Evolutionary conservation across 2,113 vertebrate genomes (phyloP).

Genomic region (Mormyrus iriodes): DNA sequence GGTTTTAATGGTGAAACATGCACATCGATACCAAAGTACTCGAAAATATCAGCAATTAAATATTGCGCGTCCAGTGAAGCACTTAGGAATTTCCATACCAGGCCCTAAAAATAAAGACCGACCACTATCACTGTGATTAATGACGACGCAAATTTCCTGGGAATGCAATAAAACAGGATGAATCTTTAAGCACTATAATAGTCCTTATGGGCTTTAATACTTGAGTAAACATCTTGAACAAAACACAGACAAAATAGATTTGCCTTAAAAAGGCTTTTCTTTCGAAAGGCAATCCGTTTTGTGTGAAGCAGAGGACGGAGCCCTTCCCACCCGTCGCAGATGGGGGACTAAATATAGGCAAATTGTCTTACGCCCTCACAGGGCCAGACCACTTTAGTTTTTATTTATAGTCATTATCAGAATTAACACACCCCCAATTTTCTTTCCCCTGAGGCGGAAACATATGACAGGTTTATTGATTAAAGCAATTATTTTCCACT

Average conservation of each 20-base stretch:
- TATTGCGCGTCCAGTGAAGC: background rate
- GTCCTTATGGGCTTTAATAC: background rate
- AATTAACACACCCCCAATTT: conserved; percentile 11
- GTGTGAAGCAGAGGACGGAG: background rate
- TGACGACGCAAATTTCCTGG: background rate
- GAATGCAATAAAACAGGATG: background rate
- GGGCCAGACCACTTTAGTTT: conserved; percentile 1
- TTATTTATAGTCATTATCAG: conserved; percentile 19
- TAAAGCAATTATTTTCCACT: conserved; percentile 17
- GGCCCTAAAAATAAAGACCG: background rate
- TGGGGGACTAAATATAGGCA: conserved; percentile 1
- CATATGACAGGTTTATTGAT: conserved; percentile 8
- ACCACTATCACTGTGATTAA: conserved; percentile 1
- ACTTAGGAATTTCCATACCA: background rate
- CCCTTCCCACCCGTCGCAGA: background rate
- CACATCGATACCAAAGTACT: background rate
- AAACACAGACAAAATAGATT: background rate
- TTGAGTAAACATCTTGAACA: background rate
- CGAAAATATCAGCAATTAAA: background rate
- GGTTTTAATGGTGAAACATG: background rate
- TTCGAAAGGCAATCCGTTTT: background rate
- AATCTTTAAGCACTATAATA: background rate
- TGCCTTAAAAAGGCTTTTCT: conserved; percentile 1
- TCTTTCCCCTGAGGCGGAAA: background rate
- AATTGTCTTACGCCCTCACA: background rate